Base-by-base conservation (phyloP, 2,797 vertebrate genomes). In the Lutra lutra region DNA sequence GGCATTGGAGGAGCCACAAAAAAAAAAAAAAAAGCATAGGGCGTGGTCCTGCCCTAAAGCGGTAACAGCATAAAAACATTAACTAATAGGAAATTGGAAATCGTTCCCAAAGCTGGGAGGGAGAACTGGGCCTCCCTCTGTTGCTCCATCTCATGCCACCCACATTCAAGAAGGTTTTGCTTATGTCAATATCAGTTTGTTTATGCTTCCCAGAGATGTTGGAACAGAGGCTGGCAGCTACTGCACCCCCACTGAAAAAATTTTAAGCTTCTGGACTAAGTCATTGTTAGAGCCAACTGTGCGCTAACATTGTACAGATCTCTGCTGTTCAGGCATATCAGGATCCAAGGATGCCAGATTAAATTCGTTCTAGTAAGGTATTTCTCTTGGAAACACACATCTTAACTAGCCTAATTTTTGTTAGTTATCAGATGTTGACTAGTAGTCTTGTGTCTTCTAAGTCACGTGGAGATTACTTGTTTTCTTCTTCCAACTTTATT, bases 401-500 rank as follows among this genome's bases (percentile, higher is more conserved):
- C 40, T 35, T 51, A 89, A 95, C 23, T 68, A n/a, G 46, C 82
- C 60, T 72, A 51, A 64, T 92, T 66, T 94, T 97, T 95, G 62
- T 89, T 94, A 89, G 73, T 86, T 91, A 62, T 32, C 60, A 68
- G 64, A 91, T 15, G 38, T 10, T 91, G 66, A 91, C 92, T 18
- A 72, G 18, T 85, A 94, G 12, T 79, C 62, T 66, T 58, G 38
- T 75, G 40, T 79, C 94, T 91, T 60, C 58, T 87, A 92, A 91
- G 79, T 87, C 64, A 91, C 3, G 3, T 43, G 20, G n/a, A 95
- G 68, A 86, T 84, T 7, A 72, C 68, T 96, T 90, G 43, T 86
- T 89, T 94, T 97, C 64, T 84, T 86, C 48, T 90, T 93, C 62
- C 23, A 93, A 79, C 40, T 86, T 96, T 90, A 70, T 85, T 95